Evolutionary conservation across 2,113 vertebrate species (phyloP).

Genomic region (Tragelaphus buxtoni): DNA sequence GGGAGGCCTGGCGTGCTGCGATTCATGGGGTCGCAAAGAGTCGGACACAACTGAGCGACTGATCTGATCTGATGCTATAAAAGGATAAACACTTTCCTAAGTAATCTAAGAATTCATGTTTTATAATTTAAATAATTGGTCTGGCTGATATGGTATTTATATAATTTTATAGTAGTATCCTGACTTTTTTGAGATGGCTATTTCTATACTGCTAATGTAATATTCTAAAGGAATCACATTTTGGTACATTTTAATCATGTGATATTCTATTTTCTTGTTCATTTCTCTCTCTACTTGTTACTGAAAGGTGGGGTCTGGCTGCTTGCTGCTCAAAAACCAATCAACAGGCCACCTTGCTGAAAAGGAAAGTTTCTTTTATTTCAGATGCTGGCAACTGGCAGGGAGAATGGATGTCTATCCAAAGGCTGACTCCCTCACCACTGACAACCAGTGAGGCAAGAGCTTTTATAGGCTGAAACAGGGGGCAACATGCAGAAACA

Average conservation of each 20-base stretch:
- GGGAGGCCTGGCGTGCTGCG: background rate
- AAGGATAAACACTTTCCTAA: background rate
- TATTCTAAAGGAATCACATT: background rate
- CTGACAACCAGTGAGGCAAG: background rate
- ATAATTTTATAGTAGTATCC: background rate
- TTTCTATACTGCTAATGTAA: background rate
- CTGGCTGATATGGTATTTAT: background rate
- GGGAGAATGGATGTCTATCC: background rate
- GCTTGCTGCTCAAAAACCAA: background rate
- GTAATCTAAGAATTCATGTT: background rate
- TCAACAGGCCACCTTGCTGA: background rate
- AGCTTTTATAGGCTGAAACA: background rate
- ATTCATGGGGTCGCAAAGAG: background rate
- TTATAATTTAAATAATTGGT: background rate
- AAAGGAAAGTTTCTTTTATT: background rate
- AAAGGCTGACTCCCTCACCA: background rate
- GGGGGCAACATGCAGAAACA: background rate
- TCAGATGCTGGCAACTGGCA: background rate
- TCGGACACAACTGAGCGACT: background rate
- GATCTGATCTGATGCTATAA: background rate
- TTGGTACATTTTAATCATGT: background rate
- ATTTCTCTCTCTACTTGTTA: background rate
- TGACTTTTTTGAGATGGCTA: background rate
- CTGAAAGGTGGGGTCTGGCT: background rate
- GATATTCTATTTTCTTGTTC: background rate